These are phyloP conservation scores for Parascotia fuliginaria DNA, from an alignment of 2,888 invertebrate species.

Conservation along the genomic window DNA sequence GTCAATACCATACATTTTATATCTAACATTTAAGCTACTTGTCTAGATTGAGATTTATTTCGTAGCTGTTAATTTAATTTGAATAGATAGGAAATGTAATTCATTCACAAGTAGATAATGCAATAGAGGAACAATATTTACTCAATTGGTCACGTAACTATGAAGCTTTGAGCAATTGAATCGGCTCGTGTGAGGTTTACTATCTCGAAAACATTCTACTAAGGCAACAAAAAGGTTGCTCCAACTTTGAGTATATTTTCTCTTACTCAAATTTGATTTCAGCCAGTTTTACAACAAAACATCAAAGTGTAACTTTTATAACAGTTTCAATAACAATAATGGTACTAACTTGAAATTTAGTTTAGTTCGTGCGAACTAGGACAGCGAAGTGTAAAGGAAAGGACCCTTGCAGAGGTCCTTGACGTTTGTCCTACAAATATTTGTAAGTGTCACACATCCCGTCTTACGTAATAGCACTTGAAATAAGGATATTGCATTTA, in stretches of 20 bases:
- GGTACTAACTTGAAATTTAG: conserved; percentile 20
- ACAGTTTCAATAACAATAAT: conserved; percentile 4
- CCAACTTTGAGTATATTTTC: conserved; percentile 5
- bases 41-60: conserved; percentile 33
- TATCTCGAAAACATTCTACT: conserved; percentile 5
- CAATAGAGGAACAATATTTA: conserved; percentile 55
- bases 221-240: conserved; percentile 13
- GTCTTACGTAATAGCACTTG: too few species aligned
- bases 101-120: conserved; percentile 48
- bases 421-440: conserved; percentile 61
- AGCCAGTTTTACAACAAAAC: not conserved
- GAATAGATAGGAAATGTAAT: conserved; percentile 40
- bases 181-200: conserved; percentile 30
- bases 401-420: conserved; percentile 51
- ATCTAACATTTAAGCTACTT: too few species aligned
- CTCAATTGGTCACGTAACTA: conserved; percentile 56
- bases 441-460: conserved; percentile 48
- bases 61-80: conserved; percentile 35
- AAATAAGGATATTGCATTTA: too few species aligned
- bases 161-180: conserved; percentile 47
- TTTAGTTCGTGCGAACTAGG: conserved; percentile 44
- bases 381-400: conserved; percentile 43
- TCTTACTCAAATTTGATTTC: not conserved
- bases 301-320: not conserved
- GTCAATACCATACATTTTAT: too few species aligned